A percentile compares a stretch with the other conserved stretches of the same genome.
These are phyloP conservation scores for Erethizon dorsatum DNA, from an alignment of 2,797 vertebrate species.

Conservation along the genomic window DNA sequence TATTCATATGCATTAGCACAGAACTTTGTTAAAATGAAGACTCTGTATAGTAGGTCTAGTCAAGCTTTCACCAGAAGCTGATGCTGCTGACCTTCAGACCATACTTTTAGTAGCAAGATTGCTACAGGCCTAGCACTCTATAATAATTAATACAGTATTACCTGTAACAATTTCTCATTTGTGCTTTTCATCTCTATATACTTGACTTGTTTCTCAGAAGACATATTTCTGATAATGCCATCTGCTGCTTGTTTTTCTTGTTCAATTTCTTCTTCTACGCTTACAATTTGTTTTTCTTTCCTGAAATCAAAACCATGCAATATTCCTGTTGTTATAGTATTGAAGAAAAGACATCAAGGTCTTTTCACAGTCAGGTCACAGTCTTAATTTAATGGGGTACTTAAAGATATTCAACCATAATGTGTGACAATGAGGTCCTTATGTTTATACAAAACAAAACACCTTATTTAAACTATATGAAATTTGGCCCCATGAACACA, in stretches of 20 bases:
- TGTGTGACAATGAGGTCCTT: conserved; percentile 41
- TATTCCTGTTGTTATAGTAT: conserved; percentile 10
- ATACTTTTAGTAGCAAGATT: not conserved
- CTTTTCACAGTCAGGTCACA: not conserved
- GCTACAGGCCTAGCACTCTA: not conserved
- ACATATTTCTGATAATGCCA: conserved; percentile 95
- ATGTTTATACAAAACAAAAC: not conserved
- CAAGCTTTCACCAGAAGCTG: not conserved
- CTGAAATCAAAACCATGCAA: conserved; percentile 88
- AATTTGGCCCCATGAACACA: conserved; percentile 43
- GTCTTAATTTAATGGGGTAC: conserved; percentile 12
- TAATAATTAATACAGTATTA: conserved; percentile 79
- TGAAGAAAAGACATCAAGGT: conserved; percentile 13
- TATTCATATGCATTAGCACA: not conserved
- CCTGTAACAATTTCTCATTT: conserved; percentile 96
- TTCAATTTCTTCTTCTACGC: conserved; percentile 93
- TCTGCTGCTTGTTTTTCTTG: conserved; percentile 94
- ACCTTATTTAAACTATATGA: not conserved
- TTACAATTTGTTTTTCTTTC: conserved; percentile 94
- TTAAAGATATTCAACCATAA: conserved; percentile 27
- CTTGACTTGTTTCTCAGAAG: conserved; percentile 93
- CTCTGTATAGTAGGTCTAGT: not conserved
- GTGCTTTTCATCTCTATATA: conserved; percentile 94
- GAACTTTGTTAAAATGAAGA: not conserved
- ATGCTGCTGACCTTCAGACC: not conserved